phyloP scores from a whole-genome alignment of 1,140 invertebrate genomes.

The Hydropsyche tenuis region DNA sequence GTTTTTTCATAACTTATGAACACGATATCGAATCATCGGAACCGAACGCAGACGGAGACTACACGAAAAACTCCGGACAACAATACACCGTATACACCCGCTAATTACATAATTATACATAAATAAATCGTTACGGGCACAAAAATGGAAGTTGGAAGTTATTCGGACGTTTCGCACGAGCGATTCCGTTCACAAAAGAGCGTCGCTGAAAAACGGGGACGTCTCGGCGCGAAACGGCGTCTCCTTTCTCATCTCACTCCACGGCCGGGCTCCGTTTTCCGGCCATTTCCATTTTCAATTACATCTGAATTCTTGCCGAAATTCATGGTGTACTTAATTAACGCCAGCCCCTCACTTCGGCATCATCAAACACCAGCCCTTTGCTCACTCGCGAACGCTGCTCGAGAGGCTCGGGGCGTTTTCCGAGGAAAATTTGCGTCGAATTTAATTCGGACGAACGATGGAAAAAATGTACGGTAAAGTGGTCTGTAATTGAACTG shows the following conservation, averaged over 20 bases:
- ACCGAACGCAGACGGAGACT: no score
- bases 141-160: neutral
- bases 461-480: no score
- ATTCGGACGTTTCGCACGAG: constrained; percentile 10
- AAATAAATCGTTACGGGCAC: neutral
- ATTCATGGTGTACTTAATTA: constrained; percentile 36
- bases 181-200: constrained; percentile 13
- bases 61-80: no score
- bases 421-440: no score
- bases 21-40: no score
- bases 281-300: constrained; percentile 33
- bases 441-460: no score
- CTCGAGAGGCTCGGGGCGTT: no score
- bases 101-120: no score
- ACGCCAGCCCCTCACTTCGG: neutral
- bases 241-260: neutral
- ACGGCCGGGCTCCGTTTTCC: neutral
- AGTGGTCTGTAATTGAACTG: no score
- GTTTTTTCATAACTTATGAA: no score
- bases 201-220: neutral
- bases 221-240: neutral
- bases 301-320: constrained; percentile 33
- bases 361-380: constrained; percentile 23
- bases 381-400: neutral
- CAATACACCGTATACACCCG: no score